A percentile compares a stretch with the other conserved stretches of the same genome.
These are phyloP conservation scores for Harpagoxenus sublaevis DNA, from an alignment of 2,888 invertebrate genomes.

Conservation along the genomic window DNA sequence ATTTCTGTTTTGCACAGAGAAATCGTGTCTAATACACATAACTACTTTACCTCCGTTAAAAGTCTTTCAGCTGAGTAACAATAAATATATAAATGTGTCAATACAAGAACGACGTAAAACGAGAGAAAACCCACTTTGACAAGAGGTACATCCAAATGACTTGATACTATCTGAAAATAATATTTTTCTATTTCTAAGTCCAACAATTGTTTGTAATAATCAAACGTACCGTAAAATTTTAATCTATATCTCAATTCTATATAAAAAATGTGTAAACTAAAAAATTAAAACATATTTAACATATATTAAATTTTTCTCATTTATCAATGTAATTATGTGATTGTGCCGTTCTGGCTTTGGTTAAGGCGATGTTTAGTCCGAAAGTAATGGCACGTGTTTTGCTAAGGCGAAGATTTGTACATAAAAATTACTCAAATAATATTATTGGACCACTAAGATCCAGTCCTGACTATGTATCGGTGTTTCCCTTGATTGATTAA, in stretches of 20 bases:
- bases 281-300: background rate
- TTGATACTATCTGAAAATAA: slow-evolving; percentile 58
- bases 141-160: slow-evolving; percentile 20
- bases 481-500: too few relatives aligned
- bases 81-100: slow-evolving; percentile 73
- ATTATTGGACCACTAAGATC: too few relatives aligned
- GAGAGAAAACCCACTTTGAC: slow-evolving; percentile 57
- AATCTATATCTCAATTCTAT: background rate
- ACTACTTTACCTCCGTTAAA: slow-evolving; percentile 53
- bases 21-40: background rate
- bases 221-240: background rate
- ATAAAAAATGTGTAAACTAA: background rate
- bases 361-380: too few relatives aligned
- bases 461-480: too few relatives aligned
- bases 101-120: slow-evolving; percentile 62
- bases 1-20: background rate
- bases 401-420: too few relatives aligned
- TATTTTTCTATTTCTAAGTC: background rate
- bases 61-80: slow-evolving; percentile 76
- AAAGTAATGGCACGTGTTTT: too few relatives aligned
- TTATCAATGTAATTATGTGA: too few relatives aligned
- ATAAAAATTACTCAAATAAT: too few relatives aligned
- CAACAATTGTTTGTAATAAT: background rate
- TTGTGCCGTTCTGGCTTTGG: too few relatives aligned
- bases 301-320: background rate